These are phyloP conservation scores for Chrysodeixis includens DNA, from an alignment of 2,888 invertebrate species.

Conservation along the genomic window DNA sequence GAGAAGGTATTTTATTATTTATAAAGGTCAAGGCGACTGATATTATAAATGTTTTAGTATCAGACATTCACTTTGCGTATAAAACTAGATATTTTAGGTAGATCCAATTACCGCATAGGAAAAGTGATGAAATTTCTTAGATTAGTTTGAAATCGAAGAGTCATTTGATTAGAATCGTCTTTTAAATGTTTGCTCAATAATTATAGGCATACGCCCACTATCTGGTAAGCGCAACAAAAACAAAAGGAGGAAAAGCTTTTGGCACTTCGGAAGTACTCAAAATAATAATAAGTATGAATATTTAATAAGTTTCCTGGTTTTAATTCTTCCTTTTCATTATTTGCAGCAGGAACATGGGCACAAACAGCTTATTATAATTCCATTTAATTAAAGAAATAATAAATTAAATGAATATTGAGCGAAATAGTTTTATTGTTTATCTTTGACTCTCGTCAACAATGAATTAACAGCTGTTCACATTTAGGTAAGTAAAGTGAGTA, in stretches of 20 bases:
- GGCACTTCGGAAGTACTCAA: constrained; percentile 2
- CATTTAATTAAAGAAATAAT: too few species aligned
- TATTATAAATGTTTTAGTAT: background rate
- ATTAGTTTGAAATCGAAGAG: background rate
- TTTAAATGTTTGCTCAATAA: background rate
- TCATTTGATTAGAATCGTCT: background rate
- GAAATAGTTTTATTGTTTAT: background rate
- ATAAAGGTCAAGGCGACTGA: background rate
- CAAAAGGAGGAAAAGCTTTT: background rate
- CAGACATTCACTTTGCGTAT: background rate
- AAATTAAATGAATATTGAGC: too few species aligned
- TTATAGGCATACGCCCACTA: background rate
- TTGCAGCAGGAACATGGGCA: background rate
- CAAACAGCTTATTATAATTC: too few species aligned
- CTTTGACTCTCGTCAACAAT: background rate
- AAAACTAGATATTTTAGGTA: background rate
- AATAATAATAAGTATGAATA: background rate
- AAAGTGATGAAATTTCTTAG: background rate
- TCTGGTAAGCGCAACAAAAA: background rate
- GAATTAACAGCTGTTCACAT: background rate
- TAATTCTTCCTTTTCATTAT: background rate
- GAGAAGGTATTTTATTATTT: background rate
- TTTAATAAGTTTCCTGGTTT: background rate
- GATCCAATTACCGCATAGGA: background rate
- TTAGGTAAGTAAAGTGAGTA: background rate